Percentiles rank a stretch among this genome's conserved stretches.
These are phyloP conservation scores for Penaeus chinensis DNA, from an alignment of 1,140 invertebrate genomes.

Conservation along the genomic window DNA sequence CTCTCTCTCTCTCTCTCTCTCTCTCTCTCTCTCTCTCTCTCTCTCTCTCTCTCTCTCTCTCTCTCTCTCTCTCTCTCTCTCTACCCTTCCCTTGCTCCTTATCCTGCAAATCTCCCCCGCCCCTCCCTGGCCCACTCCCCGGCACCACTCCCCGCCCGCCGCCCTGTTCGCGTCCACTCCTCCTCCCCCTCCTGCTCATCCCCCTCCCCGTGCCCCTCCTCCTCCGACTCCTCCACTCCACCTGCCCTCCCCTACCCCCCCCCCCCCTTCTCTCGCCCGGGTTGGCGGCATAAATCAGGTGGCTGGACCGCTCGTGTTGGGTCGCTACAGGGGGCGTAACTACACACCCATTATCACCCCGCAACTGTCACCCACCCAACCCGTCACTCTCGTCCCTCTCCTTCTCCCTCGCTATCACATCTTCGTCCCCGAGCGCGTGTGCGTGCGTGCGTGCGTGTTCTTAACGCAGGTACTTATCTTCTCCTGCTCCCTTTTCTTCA, in stretches of 20 bases:
- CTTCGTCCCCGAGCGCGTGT: too few species aligned
- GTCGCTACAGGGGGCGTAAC: conserved; percentile 32
- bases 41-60: background rate
- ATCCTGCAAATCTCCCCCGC: background rate
- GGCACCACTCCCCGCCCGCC: background rate
- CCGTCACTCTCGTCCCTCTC: conserved; percentile 22
- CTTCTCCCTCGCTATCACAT: conserved; percentile 1
- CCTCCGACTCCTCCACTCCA: background rate
- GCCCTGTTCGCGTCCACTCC: too few species aligned
- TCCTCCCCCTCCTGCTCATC: too few species aligned
- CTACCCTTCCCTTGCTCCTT: background rate
- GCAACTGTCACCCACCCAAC: conserved; percentile 37
- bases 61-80: conserved; percentile 16
- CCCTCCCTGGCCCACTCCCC: background rate
- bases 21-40: background rate
- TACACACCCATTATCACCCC: conserved; percentile 46
- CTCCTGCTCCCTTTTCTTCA: too few species aligned
- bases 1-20: background rate
- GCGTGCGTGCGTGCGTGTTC: too few species aligned
- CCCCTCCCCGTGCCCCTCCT: background rate
- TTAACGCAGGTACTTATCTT: too few species aligned
- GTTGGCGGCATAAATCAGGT: conserved; percentile 33
- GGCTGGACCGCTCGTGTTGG: conserved; percentile 2
- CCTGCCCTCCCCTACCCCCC: background rate
- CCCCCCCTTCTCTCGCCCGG: background rate